Percentiles rank a stretch among this genome's conserved stretches.
Conservation (phyloP, 1,140 invertebrate species). For the Drosophila malerkotliana region DNA sequence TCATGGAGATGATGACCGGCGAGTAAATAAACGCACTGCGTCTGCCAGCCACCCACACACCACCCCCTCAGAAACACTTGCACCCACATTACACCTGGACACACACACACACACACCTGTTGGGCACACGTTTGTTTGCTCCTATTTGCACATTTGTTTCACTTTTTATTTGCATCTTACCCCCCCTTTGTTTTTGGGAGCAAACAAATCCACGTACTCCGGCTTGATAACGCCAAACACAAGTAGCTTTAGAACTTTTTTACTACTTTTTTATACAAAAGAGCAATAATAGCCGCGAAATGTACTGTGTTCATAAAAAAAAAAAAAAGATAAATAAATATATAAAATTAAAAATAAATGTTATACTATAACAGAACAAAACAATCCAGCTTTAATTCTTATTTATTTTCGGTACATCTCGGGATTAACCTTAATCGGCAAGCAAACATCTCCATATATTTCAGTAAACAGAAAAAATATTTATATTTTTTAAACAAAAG, state of each 20-base stretch:
- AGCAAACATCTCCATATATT: constrained; percentile 23
- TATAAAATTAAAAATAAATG: constrained; percentile 31
- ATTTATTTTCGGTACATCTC: constrained; percentile 15
- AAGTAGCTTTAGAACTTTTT: constrained; percentile 71
- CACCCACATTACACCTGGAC: constrained; percentile 21
- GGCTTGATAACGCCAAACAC: constrained; percentile 49
- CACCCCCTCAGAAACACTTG: constrained; percentile 13
- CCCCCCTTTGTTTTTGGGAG: constrained; percentile 15
- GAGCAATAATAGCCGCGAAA: constrained; percentile 40
- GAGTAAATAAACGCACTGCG: constrained; percentile 73
- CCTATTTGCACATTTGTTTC: constrained; percentile 75
- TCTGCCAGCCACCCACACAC: constrained; percentile 30
- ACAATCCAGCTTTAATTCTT: constrained; percentile 8
- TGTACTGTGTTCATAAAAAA: constrained; percentile 65
- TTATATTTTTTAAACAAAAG: constrained; percentile 1
- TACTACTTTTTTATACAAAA: constrained; percentile 72
- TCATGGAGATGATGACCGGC: constrained; percentile 84
- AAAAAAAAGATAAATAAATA: constrained; percentile 3
- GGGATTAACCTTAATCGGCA: constrained; percentile 18
- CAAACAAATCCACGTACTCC: constrained; percentile 76
- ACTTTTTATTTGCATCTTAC: constrained; percentile 53
- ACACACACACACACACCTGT: constrained; percentile 55
- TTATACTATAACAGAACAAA: constrained; percentile 28
- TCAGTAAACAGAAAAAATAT: constrained; percentile 1
- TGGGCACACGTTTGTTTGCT: constrained; percentile 65